Evolutionary conservation across 92 coral and sea anemone genomes (phyloP).

Genomic region (Muricea muricata): DNA sequence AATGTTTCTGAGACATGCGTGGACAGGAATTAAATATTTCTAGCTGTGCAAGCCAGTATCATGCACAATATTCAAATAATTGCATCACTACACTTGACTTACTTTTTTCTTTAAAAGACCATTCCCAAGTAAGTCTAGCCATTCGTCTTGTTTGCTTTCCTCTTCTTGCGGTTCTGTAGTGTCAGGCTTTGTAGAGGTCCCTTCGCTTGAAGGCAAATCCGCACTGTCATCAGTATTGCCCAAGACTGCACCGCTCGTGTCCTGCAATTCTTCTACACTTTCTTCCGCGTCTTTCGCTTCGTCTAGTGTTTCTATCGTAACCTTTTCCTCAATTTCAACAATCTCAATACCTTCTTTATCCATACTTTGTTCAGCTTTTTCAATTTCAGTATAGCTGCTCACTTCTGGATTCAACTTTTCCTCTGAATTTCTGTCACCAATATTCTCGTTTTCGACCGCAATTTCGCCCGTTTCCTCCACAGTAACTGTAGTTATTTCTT

Average conservation of each 20-base stretch:
- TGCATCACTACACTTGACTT: conserved; percentile 26
- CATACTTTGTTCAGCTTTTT: background rate
- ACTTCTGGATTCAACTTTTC: background rate
- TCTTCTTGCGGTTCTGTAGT: background rate
- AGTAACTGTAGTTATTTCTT: background rate
- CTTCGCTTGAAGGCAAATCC: conserved; percentile 6
- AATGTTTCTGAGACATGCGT: too few relatives aligned
- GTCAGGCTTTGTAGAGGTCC: background rate
- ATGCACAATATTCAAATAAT: background rate
- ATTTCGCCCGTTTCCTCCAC: background rate
- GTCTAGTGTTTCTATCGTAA: conserved; percentile 59
- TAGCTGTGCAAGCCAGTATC: background rate
- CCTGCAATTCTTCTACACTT: background rate
- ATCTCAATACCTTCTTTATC: background rate
- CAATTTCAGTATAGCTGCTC: background rate
- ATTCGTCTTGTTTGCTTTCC: conserved; percentile 55
- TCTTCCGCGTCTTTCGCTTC: conserved; percentile 34
- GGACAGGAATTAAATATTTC: too few relatives aligned
- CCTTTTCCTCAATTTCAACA: conserved; percentile 16
- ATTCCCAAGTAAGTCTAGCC: conserved; percentile 91
- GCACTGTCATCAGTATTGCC: conserved; percentile 35
- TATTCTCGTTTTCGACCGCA: background rate
- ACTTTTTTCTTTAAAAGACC: conserved; percentile 90
- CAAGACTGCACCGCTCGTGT: background rate
- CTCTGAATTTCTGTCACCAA: background rate